Evolutionary conservation across 2,888 invertebrate genomes (phyloP), one percentile per base, ranked within the genome.

Genomic region (Caenorhabditis imperialis): DNA sequence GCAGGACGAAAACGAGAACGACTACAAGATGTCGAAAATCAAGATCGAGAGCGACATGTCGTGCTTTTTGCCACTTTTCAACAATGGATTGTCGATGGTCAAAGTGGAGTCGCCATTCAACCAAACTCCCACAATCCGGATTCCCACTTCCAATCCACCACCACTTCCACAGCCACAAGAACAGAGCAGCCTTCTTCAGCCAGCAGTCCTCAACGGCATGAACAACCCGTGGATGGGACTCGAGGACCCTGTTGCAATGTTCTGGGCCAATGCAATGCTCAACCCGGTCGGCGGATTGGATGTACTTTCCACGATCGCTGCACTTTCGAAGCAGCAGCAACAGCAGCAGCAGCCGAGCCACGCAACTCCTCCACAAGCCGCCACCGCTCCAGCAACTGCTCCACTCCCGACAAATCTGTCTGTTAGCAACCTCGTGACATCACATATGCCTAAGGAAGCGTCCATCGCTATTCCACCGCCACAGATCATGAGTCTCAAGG

Each of bases 241-340:
- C 10, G 71, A 77, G 40, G 80, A 80, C 22, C 72, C 65, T 1
- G 42, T 77, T 38, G 57, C 80, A n/a, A 51, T 80, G 63, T 45
- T 80, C n/a, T 80, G 80, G 80, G 80, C 80, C 16, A 80, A 80
- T 33, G 57, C 67, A 10, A 71, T 80, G 62, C 44, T 80, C 35
- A 73, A 72, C 38, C 72, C 72, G 1, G 63, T 63, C n/a, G 71
- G 71, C n/a, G 75, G 78, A 42, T 53, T 80, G 38, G 80, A 80
- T 38, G 67, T 80, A 51, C 60, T 80, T 22, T 76, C 77, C 20
- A 76, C 75, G 2, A 37, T 80, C 23, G 77, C 80, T 35, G 74
- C 78, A 45, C 53, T 78, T 42, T 67, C 70, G 14, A 70, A 65
- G 25, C 75, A 75, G 23, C 47, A 40, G 20, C 61, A 55, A 10